phyloP scores from a whole-genome alignment of 2,113 vertebrate species.

The Mirounga angustirostris region DNA sequence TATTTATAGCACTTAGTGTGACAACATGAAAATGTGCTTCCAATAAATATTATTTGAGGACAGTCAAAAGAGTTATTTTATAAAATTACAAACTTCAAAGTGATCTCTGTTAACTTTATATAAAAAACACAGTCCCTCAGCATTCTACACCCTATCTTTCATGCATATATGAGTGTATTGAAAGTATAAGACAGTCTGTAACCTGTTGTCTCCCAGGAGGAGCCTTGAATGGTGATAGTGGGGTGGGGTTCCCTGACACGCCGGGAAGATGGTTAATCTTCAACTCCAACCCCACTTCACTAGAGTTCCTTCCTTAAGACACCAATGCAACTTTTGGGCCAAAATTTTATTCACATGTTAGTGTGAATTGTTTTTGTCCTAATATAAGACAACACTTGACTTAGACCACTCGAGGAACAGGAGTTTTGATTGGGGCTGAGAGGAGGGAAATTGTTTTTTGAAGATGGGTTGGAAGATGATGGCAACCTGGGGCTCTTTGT shows the following conservation, averaged over 20 bases:
- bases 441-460: background rate
- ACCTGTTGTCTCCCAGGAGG: background rate
- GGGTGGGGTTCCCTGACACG: background rate
- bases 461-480: background rate
- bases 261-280: background rate
- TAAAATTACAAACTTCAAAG: background rate
- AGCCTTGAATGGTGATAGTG: too few species aligned
- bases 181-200: background rate
- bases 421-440: background rate
- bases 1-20: background rate
- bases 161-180: background rate
- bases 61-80: background rate
- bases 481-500: background rate
- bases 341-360: background rate
- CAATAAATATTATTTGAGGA: background rate
- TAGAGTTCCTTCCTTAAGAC: background rate
- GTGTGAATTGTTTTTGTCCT: background rate
- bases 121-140: background rate
- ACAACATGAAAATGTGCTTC: slow-evolving; percentile 13
- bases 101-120: background rate
- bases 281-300: background rate
- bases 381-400: background rate
- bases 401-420: background rate
- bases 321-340: background rate
- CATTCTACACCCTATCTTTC: background rate